Evolutionary conservation across 2,113 vertebrate genomes (phyloP).

Genomic region (Cettia cetti): DNA sequence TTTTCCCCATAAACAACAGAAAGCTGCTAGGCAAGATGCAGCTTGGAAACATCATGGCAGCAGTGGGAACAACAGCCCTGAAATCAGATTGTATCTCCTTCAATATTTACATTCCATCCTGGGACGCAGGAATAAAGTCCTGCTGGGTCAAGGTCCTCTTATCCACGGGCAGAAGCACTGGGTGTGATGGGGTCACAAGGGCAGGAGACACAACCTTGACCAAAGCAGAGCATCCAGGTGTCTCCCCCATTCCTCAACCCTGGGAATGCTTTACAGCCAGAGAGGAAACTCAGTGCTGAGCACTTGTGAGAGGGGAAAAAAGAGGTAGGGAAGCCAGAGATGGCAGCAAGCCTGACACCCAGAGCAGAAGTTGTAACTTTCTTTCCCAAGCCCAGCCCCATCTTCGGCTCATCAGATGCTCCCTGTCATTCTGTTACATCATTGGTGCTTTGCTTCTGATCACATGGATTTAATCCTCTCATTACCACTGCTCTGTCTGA

Average conservation of each 20-base stretch:
- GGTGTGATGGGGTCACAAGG: rapidly evolving
- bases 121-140: neutral
- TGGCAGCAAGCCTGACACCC: neutral
- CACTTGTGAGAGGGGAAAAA: neutral
- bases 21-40: neutral
- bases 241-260: neutral
- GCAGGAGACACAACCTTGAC: neutral
- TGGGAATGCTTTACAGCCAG: neutral
- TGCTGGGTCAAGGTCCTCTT: neutral
- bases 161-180: neutral
- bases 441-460: neutral
- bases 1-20: neutral
- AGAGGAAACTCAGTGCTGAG: neutral
- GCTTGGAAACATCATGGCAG: neutral
- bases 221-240: neutral
- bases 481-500: neutral
- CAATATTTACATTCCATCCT: neutral
- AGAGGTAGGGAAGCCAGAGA: neutral
- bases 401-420: neutral
- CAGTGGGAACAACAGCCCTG: neutral
- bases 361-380: neutral
- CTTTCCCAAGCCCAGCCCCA: neutral
- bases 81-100: neutral
- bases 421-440: neutral
- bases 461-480: conserved; percentile 11